Base-by-base conservation (phyloP, 1,140 invertebrate genomes). In the Pantala flavescens region DNA sequence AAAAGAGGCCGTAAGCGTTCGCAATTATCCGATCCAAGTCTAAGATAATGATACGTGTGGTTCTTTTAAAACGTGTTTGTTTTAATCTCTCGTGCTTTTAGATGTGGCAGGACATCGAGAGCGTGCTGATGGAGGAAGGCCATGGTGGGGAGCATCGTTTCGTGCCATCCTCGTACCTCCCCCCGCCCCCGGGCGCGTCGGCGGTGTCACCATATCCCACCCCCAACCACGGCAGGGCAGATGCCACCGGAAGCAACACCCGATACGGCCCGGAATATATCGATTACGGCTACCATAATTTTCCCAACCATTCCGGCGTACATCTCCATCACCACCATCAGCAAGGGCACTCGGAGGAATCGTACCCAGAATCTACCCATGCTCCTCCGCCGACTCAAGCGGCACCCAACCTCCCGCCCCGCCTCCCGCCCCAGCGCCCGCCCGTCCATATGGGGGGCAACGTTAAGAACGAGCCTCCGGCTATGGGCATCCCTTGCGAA, bases 61-160 rank as follows among this genome's bases (percentile, higher is more conserved):
- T n/a, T n/a, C n/a, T n/a, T 36, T 36, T 36, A 36, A 36, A 36
- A 36, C 9, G 28, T 36, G 28, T 36, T 9, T 36, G 28, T 36
- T 36, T 2, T 36, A 36, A 36, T 36, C 9, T 36, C 9, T 36
- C 28, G 28, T 2, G 9, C 2, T 80, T 78, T 28, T 76, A 83
- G 82, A 83, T 83, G 80, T 83, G 82, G 82, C 82, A 83, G 77
- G 82, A 83, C 75, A 83, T 83, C 70, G 82, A 83, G 78, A 83
- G 81, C 75, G 81, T 83, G n/a, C 78, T 83, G 24, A 75, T 82
- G 23, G 82, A 80, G 23, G 82, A 80, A 63, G 78, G 75, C 74
- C 55, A 80, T 78, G 0, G 75, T 77, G 14, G 78, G 76, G 70
- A 79, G 76, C 21, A 76, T 77, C 11, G 76, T 70, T 76, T 11